Evolutionary conservation across 1,140 invertebrate genomes (phyloP).

Genomic region (Eubasilissa regina): DNA sequence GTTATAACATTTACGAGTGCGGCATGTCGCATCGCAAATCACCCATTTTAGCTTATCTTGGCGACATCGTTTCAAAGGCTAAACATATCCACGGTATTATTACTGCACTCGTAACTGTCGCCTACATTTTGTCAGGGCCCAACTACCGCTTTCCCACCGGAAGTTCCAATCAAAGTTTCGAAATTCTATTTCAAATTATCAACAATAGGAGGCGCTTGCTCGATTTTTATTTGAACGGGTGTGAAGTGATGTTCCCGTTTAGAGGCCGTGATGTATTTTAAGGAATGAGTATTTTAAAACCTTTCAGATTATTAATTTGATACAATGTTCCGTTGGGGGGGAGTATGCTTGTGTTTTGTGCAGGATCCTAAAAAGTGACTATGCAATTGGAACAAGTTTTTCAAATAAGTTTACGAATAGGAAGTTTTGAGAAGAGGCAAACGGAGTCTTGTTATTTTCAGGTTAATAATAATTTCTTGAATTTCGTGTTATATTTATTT

Average conservation of each 20-base stretch:
- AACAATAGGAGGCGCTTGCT: background rate
- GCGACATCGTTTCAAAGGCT: background rate
- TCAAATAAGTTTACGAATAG: too few species aligned
- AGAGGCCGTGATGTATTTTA: too few species aligned
- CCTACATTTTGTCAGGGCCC: background rate
- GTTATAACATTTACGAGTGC: background rate
- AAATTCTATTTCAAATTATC: conserved; percentile 22
- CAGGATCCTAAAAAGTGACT: too few species aligned
- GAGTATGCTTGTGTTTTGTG: too few species aligned
- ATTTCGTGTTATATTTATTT: too few species aligned
- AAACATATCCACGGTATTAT: background rate
- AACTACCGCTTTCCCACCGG: conserved; percentile 10
- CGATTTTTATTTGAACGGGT: conserved; percentile 37
- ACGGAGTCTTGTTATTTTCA: too few species aligned
- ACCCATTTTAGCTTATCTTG: background rate
- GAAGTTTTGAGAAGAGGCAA: too few species aligned
- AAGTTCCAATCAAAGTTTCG: conserved; percentile 42
- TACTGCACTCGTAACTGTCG: conserved; percentile 4
- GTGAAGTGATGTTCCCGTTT: background rate
- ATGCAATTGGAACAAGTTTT: too few species aligned
- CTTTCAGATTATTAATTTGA: too few species aligned
- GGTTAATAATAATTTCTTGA: too few species aligned
- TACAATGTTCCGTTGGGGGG: too few species aligned
- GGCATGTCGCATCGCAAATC: background rate
- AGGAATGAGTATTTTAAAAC: too few species aligned